A percentile compares a stretch with the other conserved stretches of the same genome.
phyloP scores from a whole-genome alignment of 2,113 vertebrate species.

The Lepus europaeus region DNA sequence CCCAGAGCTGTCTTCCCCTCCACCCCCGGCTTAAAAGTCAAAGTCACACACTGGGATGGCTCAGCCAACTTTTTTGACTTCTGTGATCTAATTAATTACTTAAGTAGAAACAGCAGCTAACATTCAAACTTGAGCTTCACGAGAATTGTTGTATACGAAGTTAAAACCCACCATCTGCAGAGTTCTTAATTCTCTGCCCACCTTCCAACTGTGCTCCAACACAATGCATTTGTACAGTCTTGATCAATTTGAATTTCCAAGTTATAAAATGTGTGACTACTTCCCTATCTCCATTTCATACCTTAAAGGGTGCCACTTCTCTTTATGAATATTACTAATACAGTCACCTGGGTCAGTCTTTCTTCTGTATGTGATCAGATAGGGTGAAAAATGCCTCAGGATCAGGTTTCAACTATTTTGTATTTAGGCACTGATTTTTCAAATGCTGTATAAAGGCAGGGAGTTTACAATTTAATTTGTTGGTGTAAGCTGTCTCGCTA shows the following conservation, averaged over 20 bases:
- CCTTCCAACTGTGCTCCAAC: not conserved
- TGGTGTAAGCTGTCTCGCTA: slow-evolving; percentile 34
- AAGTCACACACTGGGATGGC: not conserved
- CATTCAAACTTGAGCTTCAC: not conserved
- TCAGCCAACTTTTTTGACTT: slow-evolving; percentile 17
- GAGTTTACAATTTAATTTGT: slow-evolving; percentile 54
- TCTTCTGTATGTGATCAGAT: not conserved
- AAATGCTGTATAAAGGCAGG: not conserved
- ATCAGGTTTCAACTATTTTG: slow-evolving; percentile 60
- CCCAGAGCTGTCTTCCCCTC: slow-evolving; percentile 2
- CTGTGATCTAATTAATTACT: not conserved
- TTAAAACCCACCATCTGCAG: slow-evolving; percentile 28
- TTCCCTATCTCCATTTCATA: not conserved
- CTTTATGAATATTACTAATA: slow-evolving; percentile 26
- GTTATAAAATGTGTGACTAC: slow-evolving; percentile 38
- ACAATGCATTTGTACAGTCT: slow-evolving; percentile 38
- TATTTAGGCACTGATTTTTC: slow-evolving; percentile 65
- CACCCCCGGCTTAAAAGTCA: slow-evolving; percentile 31
- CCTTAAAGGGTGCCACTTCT: slow-evolving; percentile 17
- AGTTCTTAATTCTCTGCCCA: not conserved
- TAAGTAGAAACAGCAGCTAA: not conserved
- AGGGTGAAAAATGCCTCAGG: slow-evolving; percentile 50
- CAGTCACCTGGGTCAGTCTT: slow-evolving; percentile 52
- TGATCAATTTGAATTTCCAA: slow-evolving; percentile 31
- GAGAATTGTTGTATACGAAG: not conserved